Conservation (phyloP, 2,797 vertebrate species). For the Cynopterus sphinx region DNA sequence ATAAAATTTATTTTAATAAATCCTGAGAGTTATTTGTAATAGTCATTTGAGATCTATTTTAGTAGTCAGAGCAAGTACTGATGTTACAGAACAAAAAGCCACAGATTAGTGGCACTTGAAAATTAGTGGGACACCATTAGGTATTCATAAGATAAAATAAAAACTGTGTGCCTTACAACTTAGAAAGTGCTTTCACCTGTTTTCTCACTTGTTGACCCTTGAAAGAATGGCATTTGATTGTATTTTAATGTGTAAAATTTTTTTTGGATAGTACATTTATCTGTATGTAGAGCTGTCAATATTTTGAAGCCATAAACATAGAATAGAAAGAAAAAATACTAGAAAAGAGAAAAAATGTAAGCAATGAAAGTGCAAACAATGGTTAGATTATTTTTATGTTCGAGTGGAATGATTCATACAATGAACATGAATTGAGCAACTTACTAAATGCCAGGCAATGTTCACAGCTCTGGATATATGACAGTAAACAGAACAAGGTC, state of each 20-base stretch:
- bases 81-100: not conserved
- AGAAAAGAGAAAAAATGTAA: not conserved
- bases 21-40: not conserved
- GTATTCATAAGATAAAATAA: slow-evolving; percentile 3
- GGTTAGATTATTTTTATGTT: not conserved
- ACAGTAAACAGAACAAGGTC: not conserved
- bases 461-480: not conserved
- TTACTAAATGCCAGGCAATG: not conserved
- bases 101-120: not conserved
- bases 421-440: not conserved
- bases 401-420: not conserved
- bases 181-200: not conserved
- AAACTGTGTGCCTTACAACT: not conserved
- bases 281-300: not conserved
- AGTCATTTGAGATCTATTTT: slow-evolving; percentile 26
- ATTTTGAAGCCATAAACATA: not conserved
- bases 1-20: slow-evolving; percentile 20
- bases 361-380: not conserved
- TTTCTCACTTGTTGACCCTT: not conserved
- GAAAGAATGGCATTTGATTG: not conserved
- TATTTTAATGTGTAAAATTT: not conserved
- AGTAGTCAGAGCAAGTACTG: not conserved
- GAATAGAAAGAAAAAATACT: not conserved
- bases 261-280: not conserved
- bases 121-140: not conserved